phyloP scores from a whole-genome alignment of 2,888 invertebrate species.

The Eueremaeus valkanovi region DNA sequence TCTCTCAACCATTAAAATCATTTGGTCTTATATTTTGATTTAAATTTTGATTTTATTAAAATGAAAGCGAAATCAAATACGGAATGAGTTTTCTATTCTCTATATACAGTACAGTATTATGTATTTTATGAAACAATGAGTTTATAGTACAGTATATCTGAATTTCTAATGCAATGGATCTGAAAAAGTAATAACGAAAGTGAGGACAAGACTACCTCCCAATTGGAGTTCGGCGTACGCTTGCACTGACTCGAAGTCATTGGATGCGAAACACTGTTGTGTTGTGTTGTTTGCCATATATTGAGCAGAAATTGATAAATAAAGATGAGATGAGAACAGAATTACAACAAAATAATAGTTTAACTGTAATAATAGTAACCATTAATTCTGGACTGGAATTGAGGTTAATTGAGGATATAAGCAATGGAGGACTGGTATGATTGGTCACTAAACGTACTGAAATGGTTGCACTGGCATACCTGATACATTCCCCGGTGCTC shows the following conservation, averaged over 20 bases:
- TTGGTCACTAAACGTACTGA: neutral
- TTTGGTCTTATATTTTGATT: neutral
- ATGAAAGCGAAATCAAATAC: neutral
- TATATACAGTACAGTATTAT: no score
- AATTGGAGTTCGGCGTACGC: conserved; percentile 59
- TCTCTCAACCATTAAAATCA: neutral
- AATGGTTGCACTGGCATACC: neutral
- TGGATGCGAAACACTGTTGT: conserved; percentile 74
- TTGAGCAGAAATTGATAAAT: neutral
- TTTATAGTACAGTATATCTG: neutral
- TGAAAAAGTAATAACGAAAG: neutral
- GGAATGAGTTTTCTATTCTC: no score
- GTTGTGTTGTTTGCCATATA: neutral
- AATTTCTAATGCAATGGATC: neutral
- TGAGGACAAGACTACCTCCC: neutral
- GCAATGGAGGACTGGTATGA: neutral
- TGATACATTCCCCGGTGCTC: conserved; percentile 30
- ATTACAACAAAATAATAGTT: no score
- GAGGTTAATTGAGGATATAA: neutral
- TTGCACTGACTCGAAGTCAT: conserved; percentile 76
- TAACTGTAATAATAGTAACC: neutral
- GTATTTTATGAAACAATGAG: neutral
- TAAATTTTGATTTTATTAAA: neutral
- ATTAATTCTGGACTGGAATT: neutral
- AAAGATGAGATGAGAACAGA: neutral